Evolutionary conservation across 2,888 invertebrate genomes (phyloP), one percentile per base, ranked within the genome.

Genomic region (Epinotia ramella): DNA sequence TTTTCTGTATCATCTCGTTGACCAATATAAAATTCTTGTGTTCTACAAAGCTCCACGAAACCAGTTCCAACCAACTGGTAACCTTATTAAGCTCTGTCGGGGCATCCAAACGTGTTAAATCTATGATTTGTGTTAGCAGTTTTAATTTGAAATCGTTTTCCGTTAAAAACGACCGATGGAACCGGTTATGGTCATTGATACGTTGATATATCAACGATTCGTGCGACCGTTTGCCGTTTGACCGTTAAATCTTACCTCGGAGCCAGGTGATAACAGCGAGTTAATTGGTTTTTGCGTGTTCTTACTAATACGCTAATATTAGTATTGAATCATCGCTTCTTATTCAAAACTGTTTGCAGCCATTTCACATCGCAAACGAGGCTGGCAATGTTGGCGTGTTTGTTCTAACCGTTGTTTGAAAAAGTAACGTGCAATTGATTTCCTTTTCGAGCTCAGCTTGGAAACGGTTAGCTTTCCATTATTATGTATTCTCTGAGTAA

Each of bases 181-280:
- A 86, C 85, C 84, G 83, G 87, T 87, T 86, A 65, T 75, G 81
- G 80, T 80, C 84, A 87, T 86, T 86, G 85, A 87, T 84, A 80
- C 83, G 80, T 83, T 80, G 80, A 81, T 81, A 80, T 67, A 79
- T 74, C 73, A 77, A 75, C 78, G 86, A 86, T 86, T 84, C 76
- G 77, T 77, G 60, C 79, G 87, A 91, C 93, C 87, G 84, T 91
- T 91, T 85, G 73, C 53, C 59, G 7, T 68, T 70, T 78, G 86
- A 89, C 92, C 92, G 92, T 92, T 92, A 91, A 91, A 86, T 84
- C 84, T 86, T 83, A 83, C 83, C 82, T 83, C 84, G 84, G 86
- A 87, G 84, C 81, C 84, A 81, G 78, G 78, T 80, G 88, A 84
- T 89, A 87, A 87, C 81, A 86, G 81, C 79, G 80, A 81, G 81